phyloP scores from a whole-genome alignment of 2,888 invertebrate species.

The Calliphora vomitoria region DNA sequence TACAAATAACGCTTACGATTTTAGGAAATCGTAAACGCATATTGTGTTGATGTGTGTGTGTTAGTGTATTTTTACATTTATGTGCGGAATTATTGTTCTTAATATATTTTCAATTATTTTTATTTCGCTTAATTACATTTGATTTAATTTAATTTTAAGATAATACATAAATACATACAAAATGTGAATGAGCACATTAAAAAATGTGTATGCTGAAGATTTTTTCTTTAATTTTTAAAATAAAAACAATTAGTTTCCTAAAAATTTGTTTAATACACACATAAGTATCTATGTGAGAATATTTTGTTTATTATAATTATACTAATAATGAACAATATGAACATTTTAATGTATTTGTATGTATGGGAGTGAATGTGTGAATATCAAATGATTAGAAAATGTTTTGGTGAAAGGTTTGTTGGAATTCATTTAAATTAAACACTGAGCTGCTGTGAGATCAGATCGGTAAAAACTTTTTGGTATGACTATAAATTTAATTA shows the following conservation, averaged over 20 bases:
- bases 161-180: not conserved
- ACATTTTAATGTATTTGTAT: not conserved
- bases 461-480: not conserved
- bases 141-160: not conserved
- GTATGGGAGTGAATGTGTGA: not conserved
- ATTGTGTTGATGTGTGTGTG: not conserved
- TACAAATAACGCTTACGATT: slow-evolving; percentile 42
- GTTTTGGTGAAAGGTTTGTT: not conserved
- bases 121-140: not conserved
- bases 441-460: slow-evolving; percentile 7
- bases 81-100: not conserved
- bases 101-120: not conserved
- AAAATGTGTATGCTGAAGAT: not conserved
- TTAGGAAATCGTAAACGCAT: slow-evolving; percentile 34
- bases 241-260: not conserved
- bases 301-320: too few relatives aligned
- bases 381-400: not conserved
- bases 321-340: not conserved
- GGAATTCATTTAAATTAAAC: not conserved
- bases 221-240: not conserved
- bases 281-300: too few relatives aligned
- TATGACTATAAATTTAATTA: not conserved
- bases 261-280: not conserved
- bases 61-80: not conserved
- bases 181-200: not conserved